Evolutionary conservation across 1,140 invertebrate species (phyloP).

Genomic region (Drosophila micromelanica): DNA sequence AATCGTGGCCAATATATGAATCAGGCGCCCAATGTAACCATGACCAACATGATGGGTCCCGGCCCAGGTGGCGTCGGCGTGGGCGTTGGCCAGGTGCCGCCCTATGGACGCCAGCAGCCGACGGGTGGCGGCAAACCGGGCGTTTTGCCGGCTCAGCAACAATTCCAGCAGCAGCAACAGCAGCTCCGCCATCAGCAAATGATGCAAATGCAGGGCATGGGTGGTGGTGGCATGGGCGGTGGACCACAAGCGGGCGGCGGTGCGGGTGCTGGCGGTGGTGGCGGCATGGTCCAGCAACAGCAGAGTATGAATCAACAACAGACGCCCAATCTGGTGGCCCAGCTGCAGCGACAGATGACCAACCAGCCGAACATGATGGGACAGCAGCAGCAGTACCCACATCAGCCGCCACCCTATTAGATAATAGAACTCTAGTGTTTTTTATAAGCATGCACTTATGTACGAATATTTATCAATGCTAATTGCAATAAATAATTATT

Average conservation of each 20-base stretch:
- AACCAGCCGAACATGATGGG: constrained; percentile 82
- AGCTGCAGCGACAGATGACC: constrained; percentile 86
- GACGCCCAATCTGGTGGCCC: constrained; percentile 87
- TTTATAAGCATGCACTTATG: constrained; percentile 46
- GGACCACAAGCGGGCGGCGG: constrained; percentile 52
- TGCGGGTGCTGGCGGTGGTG: constrained; percentile 58
- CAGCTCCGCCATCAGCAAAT: constrained; percentile 84
- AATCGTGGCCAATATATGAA: constrained; percentile 83
- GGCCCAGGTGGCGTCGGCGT: constrained; percentile 70
- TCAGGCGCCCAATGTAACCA: constrained; percentile 84
- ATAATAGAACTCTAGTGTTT: constrained; percentile 32
- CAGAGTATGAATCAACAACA: constrained; percentile 87
- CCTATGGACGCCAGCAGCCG: constrained; percentile 83
- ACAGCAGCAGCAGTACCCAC: constrained; percentile 79
- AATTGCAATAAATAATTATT: constrained; percentile 64
- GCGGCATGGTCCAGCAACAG: constrained; percentile 76
- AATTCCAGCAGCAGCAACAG: constrained; percentile 83
- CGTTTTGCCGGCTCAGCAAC: constrained; percentile 71
- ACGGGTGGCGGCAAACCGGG: constrained; percentile 77
- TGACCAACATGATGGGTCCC: constrained; percentile 85
- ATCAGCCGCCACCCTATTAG: constrained; percentile 71
- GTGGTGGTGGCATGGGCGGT: constrained; percentile 62
- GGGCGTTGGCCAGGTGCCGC: constrained; percentile 83
- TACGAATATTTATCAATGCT: constrained; percentile 66
- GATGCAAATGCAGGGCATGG: constrained; percentile 83